phyloP scores from a whole-genome alignment of 2,113 vertebrate species.

The Accipiter cooperii region DNA sequence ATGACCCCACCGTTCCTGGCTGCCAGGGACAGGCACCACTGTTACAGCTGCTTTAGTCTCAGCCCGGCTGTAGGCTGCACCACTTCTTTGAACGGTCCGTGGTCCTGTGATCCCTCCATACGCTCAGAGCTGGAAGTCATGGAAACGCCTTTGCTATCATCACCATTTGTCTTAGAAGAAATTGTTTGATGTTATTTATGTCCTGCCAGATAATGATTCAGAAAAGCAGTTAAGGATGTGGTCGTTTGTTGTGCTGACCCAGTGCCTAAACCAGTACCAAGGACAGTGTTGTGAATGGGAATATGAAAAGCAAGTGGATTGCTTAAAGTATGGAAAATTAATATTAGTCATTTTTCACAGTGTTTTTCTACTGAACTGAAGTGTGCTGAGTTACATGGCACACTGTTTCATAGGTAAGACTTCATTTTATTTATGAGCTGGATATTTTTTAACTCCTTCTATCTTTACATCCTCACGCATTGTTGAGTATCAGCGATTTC shows the following conservation, averaged over 20 bases:
- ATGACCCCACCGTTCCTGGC: background rate
- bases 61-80: background rate
- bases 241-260: background rate
- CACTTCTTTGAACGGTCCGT: fast-evolving
- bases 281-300: background rate
- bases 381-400: background rate
- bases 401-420: background rate
- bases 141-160: background rate
- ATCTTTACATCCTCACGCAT: background rate
- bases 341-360: background rate
- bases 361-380: background rate
- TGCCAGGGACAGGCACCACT: background rate
- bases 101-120: background rate
- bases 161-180: background rate
- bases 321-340: background rate
- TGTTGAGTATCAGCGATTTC: background rate
- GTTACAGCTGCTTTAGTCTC: background rate
- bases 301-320: background rate
- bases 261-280: background rate
- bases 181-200: background rate
- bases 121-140: background rate
- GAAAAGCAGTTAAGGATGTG: background rate
- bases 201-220: background rate
- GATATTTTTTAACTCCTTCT: background rate
- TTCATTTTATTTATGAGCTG: background rate